A percentile compares a stretch with the other conserved stretches of the same genome.
phyloP scores from a whole-genome alignment of 2,113 vertebrate genomes.

The Muntiacus muntjak region DNA sequence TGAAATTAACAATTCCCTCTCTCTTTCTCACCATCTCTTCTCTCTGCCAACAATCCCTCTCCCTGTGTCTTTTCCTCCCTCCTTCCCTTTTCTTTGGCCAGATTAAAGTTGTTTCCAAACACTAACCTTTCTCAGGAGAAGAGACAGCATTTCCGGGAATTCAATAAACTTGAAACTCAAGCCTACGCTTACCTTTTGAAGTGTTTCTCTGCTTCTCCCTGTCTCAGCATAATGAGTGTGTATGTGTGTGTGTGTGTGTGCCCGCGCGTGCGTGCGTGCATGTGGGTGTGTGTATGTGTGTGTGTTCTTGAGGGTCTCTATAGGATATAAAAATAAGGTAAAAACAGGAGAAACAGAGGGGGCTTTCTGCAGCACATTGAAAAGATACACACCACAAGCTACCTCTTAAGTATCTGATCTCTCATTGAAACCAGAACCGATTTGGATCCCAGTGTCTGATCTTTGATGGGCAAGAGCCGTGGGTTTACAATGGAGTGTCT shows the following conservation, averaged over 20 bases:
- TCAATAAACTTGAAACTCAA: slow-evolving; percentile 9
- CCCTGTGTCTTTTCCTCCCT: neutral
- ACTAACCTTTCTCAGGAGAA: neutral
- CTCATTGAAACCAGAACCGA: slow-evolving; percentile 68
- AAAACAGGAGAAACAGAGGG: slow-evolving; percentile 40
- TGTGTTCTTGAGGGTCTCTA: slow-evolving; percentile 52
- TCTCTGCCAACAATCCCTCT: neutral
- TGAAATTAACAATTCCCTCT: slow-evolving; percentile 63
- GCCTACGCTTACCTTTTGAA: slow-evolving; percentile 51
- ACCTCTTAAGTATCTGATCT: slow-evolving; percentile 54
- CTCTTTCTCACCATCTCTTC: neutral
- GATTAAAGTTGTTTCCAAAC: slow-evolving; percentile 52
- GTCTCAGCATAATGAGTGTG: slow-evolving; percentile 44
- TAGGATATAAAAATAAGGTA: slow-evolving; percentile 62
- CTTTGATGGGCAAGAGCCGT: slow-evolving; percentile 68
- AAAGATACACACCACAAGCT: slow-evolving; percentile 44
- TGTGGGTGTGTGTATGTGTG: neutral
- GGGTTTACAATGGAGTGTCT: slow-evolving; percentile 66
- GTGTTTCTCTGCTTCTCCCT: neutral
- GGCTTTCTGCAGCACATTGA: slow-evolving; percentile 56
- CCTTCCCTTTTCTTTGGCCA: neutral
- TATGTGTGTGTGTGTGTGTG: neutral
- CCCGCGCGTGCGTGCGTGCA: rapidly evolving
- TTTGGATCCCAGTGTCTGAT: slow-evolving; percentile 69
- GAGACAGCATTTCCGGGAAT: slow-evolving; percentile 3